A percentile compares a stretch with the other conserved stretches of the same genome.
Evolutionary conservation across 2,888 invertebrate species (phyloP).

Genomic region (Melanostoma mellinum): DNA sequence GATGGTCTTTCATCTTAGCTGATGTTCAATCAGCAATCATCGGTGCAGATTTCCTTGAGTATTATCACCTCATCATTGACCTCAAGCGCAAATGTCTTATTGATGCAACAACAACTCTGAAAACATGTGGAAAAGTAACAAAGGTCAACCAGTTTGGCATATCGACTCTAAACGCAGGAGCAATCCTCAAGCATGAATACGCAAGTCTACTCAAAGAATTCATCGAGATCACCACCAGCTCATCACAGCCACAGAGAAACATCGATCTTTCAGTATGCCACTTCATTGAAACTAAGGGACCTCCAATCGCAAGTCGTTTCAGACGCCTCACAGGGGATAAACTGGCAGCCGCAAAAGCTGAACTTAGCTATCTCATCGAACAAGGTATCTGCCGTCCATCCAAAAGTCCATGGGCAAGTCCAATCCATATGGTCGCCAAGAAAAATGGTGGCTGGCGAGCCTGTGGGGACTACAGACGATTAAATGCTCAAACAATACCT

Average conservation of each 20-base stretch:
- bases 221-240: neutral
- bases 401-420: constrained; percentile 79
- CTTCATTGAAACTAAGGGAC: neutral
- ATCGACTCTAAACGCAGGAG: constrained; percentile 13
- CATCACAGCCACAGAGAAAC: neutral
- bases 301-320: constrained; percentile 12
- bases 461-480: constrained; percentile 75
- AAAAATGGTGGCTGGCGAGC: constrained; percentile 28
- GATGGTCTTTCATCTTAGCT: constrained; percentile 66
- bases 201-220: neutral
- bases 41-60: constrained; percentile 23
- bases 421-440: constrained; percentile 76
- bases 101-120: constrained; percentile 15
- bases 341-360: too few relatives aligned
- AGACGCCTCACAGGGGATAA: constrained; percentile 20
- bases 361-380: constrained; percentile 60
- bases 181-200: neutral
- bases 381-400: constrained; percentile 80
- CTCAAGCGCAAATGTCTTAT: constrained; percentile 18
- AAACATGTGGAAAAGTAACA: neutral
- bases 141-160: constrained; percentile 5
- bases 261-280: neutral
- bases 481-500: constrained; percentile 76
- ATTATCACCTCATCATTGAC: constrained; percentile 27
- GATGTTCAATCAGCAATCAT: constrained; percentile 28